These are phyloP conservation scores for Sprattus sprattus DNA, from an alignment of 2,113 vertebrate genomes.

Conservation along the genomic window DNA sequence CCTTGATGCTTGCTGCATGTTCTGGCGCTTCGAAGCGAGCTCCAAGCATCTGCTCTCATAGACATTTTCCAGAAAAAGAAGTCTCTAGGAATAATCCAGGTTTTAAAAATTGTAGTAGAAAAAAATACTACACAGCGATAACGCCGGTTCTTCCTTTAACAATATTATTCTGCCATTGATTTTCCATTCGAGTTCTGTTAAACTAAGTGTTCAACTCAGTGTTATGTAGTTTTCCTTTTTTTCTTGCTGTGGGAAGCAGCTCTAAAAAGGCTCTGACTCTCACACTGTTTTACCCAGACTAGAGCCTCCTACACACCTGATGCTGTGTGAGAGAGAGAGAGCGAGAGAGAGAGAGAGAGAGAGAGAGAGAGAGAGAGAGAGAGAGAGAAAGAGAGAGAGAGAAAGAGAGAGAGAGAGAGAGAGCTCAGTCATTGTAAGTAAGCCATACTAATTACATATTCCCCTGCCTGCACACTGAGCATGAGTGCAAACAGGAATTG, in stretches of 20 bases:
- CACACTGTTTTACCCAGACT: background rate
- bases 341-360: background rate
- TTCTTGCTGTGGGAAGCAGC: background rate
- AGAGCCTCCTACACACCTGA: background rate
- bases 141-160: too few species aligned
- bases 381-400: background rate
- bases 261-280: background rate
- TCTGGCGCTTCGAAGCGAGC: background rate
- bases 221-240: background rate
- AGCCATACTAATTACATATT: slow-evolving; percentile 6
- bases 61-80: background rate
- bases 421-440: slow-evolving; percentile 2
- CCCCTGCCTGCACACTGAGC: background rate
- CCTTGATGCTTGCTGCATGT: background rate
- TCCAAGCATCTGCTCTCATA: background rate
- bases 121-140: background rate
- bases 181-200: too few species aligned
- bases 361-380: slow-evolving; percentile 8
- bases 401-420: background rate
- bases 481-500: background rate
- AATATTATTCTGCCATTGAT: too few species aligned
- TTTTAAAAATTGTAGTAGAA: too few species aligned
- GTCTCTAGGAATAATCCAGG: background rate
- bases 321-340: background rate
- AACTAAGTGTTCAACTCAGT: too few species aligned